Conservation (phyloP, 2,113 vertebrate species). For the Gobio gobio region DNA sequence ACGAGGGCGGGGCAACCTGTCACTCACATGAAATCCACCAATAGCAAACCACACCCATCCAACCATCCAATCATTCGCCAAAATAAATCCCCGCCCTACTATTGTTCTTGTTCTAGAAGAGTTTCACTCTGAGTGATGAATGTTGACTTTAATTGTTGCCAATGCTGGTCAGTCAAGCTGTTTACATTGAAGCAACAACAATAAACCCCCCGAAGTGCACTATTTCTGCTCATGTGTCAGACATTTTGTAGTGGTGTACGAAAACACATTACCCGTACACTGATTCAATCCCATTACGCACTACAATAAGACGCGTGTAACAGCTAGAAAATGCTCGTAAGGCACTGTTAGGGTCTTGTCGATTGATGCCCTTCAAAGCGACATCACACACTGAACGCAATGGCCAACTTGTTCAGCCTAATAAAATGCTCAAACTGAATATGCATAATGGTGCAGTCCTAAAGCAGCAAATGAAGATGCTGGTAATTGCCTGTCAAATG, state of each 20-base stretch:
- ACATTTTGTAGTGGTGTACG: background rate
- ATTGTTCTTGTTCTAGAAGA: too few species aligned
- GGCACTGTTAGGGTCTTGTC: background rate
- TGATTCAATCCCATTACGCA: background rate
- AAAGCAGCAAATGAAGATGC: conserved; percentile 56
- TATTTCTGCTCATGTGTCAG: background rate
- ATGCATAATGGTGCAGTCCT: background rate
- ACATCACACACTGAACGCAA: background rate
- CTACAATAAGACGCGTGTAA: too few species aligned
- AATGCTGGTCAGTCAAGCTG: background rate
- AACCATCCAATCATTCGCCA: too few species aligned
- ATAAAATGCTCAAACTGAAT: background rate
- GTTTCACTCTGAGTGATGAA: too few species aligned
- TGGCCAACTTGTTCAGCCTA: background rate
- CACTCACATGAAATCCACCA: too few species aligned
- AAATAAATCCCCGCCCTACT: too few species aligned
- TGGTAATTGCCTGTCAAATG: conserved; percentile 70
- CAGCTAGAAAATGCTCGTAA: background rate
- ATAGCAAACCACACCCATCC: too few species aligned
- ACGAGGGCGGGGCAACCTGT: too few species aligned
- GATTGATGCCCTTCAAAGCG: background rate
- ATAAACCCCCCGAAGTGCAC: background rate
- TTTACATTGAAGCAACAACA: background rate
- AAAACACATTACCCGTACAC: background rate
- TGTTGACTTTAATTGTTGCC: background rate